A percentile compares a stretch with the other conserved stretches of the same genome.
phyloP scores from a whole-genome alignment of 2,888 invertebrate genomes.

The Cabera pusaria region DNA sequence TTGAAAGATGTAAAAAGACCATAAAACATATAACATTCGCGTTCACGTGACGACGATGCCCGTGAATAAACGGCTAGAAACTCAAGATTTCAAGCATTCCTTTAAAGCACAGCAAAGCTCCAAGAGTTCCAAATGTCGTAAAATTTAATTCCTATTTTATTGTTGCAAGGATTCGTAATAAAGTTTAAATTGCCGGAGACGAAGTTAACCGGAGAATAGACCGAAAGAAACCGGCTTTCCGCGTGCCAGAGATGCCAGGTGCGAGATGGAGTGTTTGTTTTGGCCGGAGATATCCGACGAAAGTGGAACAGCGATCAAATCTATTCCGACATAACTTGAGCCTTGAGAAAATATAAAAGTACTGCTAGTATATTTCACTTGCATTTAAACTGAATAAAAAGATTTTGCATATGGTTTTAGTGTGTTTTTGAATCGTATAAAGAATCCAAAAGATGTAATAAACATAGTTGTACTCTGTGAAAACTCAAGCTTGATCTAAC shows the following conservation, averaged over 20 bases:
- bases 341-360: too few relatives aligned
- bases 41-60: slow-evolving; percentile 11
- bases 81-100: slow-evolving; percentile 3
- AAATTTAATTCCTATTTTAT: slow-evolving; percentile 60
- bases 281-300: too few relatives aligned
- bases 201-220: slow-evolving; percentile 23
- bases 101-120: slow-evolving; percentile 17
- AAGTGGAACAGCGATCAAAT: too few relatives aligned
- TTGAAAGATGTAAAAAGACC: slow-evolving; percentile 3
- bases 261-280: not conserved
- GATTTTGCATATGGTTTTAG: too few relatives aligned
- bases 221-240: slow-evolving; percentile 15
- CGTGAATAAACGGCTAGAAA: slow-evolving; percentile 3
- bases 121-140: slow-evolving; percentile 35
- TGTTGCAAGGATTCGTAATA: slow-evolving; percentile 51
- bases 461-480: too few relatives aligned
- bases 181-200: slow-evolving; percentile 51
- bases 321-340: too few relatives aligned
- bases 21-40: slow-evolving; percentile 5
- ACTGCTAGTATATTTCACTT: too few relatives aligned
- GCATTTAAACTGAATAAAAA: too few relatives aligned
- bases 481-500: too few relatives aligned
- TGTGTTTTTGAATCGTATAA: too few relatives aligned
- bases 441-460: too few relatives aligned
- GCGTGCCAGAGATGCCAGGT: slow-evolving; percentile 1